Evolutionary conservation across 1,140 invertebrate genomes (phyloP), one percentile per base, ranked within the genome.

Genomic region (Anastrepha obliqua): DNA sequence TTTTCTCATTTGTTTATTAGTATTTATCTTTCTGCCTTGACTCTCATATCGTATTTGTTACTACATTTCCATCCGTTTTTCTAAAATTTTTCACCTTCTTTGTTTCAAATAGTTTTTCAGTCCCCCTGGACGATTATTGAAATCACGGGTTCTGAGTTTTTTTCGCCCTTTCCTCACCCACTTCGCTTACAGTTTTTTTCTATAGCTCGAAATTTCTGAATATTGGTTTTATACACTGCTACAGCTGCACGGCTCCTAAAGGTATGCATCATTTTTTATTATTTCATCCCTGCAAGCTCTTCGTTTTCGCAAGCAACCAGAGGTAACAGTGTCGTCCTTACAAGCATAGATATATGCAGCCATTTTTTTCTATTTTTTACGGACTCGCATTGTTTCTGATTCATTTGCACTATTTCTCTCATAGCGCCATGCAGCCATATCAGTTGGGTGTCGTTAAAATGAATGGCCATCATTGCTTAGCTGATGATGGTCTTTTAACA

Each of bases 391-490:
- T 74, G 39, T 44, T 44, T 74, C 15, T 44, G 67, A 47, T 39
- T 44, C 67, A 44, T 74, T 74, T 55, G 51, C 67, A 13, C 60
- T 17, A 13, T 62, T n/a, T 6, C 51, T 55, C 6, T 55, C 51
- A 8, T 55, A 11, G 6, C 51, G 51, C 51, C 51, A 11, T 55
- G 7, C 67, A 2, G 65, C 11, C 67, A 44, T 17, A 39, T 44
- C 67, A n/a, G 67, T 47, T 74, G 42, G 67, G 67, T 74, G 67
- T 74, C 67, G 42, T 74, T 44, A 39, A 74, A 74, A 74, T 74
- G 67, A 74, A 74, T 74, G 67, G 15, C 67, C 67, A 74, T 74
- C 67, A 74, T 47, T 74, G 39, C 15, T 74, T 13, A 44, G 67
- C 42, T 74, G 67, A 74, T 74, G 67, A 44, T 74, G 67, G 39